Evolutionary conservation across 2,113 vertebrate genomes (phyloP).

Genomic region (Podilymbus podiceps): DNA sequence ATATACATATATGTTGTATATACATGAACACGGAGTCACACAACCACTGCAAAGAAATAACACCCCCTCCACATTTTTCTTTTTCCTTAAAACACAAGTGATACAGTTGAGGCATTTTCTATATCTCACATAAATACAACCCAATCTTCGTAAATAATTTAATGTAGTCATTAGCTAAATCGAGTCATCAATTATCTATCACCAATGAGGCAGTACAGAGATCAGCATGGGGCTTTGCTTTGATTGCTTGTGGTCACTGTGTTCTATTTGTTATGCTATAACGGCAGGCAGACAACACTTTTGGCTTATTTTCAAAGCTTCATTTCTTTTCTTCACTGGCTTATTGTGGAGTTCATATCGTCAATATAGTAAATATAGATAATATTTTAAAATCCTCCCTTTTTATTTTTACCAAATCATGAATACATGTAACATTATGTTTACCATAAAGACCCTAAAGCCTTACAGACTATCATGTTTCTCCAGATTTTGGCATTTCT

Average conservation of each 20-base stretch:
- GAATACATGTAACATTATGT: not conserved
- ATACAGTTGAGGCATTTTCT: not conserved
- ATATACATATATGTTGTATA: not conserved
- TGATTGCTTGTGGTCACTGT: not conserved
- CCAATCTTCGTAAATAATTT: not conserved
- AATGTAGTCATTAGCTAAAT: not conserved
- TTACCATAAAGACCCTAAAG: conserved; percentile 17
- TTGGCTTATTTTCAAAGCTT: not conserved
- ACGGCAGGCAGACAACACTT: not conserved
- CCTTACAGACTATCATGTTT: not conserved
- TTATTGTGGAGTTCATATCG: not conserved
- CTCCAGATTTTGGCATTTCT: conserved; percentile 60
- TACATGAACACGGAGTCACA: not conserved
- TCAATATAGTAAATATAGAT: not conserved
- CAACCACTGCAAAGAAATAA: not conserved
- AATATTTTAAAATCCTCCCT: not conserved
- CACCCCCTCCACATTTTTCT: not conserved
- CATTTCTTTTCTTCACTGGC: not conserved
- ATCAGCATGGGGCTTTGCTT: not conserved
- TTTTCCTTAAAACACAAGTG: not conserved
- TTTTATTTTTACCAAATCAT: not conserved
- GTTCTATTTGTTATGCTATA: not conserved
- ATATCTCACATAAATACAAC: fast-evolving
- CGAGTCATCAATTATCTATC: not conserved
- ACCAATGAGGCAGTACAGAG: not conserved